Conservation (phyloP, 2,797 vertebrate species). For the Taeniopygia guttata region DNA sequence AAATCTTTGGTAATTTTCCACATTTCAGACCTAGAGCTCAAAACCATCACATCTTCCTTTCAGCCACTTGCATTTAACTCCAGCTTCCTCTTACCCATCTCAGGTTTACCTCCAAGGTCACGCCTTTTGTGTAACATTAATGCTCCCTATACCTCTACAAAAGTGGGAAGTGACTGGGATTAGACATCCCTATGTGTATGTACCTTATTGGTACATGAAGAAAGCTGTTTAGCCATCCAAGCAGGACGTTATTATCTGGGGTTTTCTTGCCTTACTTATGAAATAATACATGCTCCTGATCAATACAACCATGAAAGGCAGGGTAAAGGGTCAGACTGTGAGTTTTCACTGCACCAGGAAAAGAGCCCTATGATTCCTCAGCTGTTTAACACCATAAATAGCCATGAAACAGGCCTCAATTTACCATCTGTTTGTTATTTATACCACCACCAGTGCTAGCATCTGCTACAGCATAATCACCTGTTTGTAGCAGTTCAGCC, state of each 20-base stretch:
- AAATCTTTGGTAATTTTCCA: not conserved
- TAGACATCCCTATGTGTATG: not conserved
- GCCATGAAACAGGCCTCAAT: not conserved
- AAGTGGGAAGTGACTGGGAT: not conserved
- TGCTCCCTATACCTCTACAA: not conserved
- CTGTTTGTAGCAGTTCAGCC: not conserved
- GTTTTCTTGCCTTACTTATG: fast-evolving
- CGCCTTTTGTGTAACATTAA: not conserved
- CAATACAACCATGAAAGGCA: not conserved
- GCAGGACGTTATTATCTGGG: not conserved
- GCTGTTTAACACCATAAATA: not conserved
- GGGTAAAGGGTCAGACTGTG: not conserved
- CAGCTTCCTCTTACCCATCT: not conserved
- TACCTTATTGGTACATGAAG: fast-evolving
- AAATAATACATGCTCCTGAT: not conserved
- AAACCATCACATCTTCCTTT: not conserved
- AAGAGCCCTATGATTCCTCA: not conserved
- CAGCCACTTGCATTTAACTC: not conserved
- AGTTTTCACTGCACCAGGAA: not conserved
- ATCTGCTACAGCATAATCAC: not conserved
- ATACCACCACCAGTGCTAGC: not conserved
- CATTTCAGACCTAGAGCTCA: not conserved
- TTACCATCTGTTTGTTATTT: slow-evolving; percentile 9
- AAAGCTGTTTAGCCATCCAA: not conserved
- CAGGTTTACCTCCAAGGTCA: not conserved